A percentile compares a stretch with the other conserved stretches of the same genome.
Evolutionary conservation across 2,113 vertebrate genomes (phyloP).

Genomic region (Misgurnus mizolepis): DNA sequence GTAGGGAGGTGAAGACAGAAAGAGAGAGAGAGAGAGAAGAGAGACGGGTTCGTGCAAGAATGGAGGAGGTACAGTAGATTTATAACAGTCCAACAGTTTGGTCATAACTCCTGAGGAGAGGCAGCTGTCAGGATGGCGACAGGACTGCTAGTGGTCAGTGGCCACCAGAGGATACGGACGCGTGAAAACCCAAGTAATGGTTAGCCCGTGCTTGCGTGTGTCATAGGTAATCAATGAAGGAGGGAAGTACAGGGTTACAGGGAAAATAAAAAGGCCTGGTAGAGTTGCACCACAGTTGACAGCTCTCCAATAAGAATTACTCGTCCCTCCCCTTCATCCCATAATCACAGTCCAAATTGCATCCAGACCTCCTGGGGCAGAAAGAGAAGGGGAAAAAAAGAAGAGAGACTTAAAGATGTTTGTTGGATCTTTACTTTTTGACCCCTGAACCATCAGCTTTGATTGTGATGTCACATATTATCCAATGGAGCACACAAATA

Average conservation of each 20-base stretch:
- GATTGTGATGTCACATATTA: no score
- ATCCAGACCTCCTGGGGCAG: constrained; percentile 40
- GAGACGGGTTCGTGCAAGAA: neutral
- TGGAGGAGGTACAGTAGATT: constrained; percentile 42
- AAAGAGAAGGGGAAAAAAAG: neutral
- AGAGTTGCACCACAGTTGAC: constrained; percentile 62
- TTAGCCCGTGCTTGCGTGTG: constrained; percentile 53
- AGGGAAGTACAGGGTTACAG: constrained; percentile 52
- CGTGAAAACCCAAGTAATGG: constrained; percentile 63
- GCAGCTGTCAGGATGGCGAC: constrained; percentile 52
- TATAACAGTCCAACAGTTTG: constrained; percentile 56
- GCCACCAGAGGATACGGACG: constrained; percentile 55
- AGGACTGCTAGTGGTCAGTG: constrained; percentile 54
- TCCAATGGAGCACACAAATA: no score
- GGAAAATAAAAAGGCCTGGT: constrained; percentile 61
- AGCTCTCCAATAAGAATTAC: constrained; percentile 64
- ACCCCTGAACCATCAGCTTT: neutral
- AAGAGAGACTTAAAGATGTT: neutral
- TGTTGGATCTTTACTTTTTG: neutral
- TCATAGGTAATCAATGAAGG: constrained; percentile 58
- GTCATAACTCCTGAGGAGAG: constrained; percentile 57
- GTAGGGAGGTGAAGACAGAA: constrained; percentile 27
- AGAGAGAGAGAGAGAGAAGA: constrained; percentile 25
- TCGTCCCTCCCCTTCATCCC: constrained; percentile 45
- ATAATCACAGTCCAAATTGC: constrained; percentile 50